Base-by-base conservation (phyloP, 2,113 vertebrate species). In the Rhinopomastus cyanomelas region DNA sequence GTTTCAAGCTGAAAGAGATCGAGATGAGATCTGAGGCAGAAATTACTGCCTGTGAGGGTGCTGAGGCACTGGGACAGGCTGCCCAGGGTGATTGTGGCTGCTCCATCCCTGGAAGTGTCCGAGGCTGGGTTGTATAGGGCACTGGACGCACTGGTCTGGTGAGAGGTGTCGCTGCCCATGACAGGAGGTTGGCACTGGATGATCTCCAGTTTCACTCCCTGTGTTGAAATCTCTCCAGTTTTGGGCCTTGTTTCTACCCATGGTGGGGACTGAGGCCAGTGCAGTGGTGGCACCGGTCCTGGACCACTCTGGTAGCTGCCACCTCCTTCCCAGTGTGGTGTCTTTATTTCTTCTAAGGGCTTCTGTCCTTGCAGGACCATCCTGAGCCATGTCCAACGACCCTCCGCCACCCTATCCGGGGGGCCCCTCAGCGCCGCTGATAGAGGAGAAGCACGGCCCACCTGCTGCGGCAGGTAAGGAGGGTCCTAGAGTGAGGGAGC, bases 381-480 rank as follows among this genome's bases (percentile, higher is more conserved):
- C 44, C 71, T 67, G 62, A 95, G 84, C 92, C 42, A 99, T 99
- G 99, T 99, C 99, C 60, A 98, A 76, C 16, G 99, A 99, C 89
- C 99, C 99, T 2, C 99, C 99, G 27, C 99, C 99, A 26, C 99
- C 99, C 6, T 99, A 99, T 81, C 99, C 99, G 0, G 99, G 99
- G 69, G 98, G 98, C 37, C 98, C 99, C 64, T 98, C 98, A 3
- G 99, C 98, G 5, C 99, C 98, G 0, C 97, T 98, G 39, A 97
- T 99, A 16, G 98, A 99, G 30, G 98, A 99, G 93, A 99, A 99
- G 94, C 98, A 98, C 15, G 98, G 98, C 57, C 97, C 98, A 0
- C 98, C 98, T 6, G 65, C 96, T 1, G 89, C 95, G 1, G 80
- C 97, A 87, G 98, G 99, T 99, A 98, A 66, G 22, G 15, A 42